Evolutionary conservation across 2,113 vertebrate species (phyloP), one percentile per base, ranked within the genome.

Genomic region (Pterophyllum scalare): DNA sequence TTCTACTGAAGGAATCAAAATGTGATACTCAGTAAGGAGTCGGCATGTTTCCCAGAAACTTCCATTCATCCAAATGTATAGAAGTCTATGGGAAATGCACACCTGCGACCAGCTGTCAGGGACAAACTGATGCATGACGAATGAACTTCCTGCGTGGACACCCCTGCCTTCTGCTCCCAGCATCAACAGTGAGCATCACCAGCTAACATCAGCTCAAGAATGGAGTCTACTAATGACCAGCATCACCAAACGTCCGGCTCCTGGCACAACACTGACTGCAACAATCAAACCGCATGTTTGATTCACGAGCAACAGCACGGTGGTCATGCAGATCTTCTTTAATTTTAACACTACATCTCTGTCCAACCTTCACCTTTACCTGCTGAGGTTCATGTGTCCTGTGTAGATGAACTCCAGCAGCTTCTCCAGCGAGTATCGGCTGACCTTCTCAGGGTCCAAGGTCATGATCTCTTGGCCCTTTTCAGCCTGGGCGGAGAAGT

Each of bases 391-490:
- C 95, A 99, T 96, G 79, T 97, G 96, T 75, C 98, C 98, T 0
- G 97, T 99, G 90, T 99, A 99, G 89, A 98, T 96, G 61, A 97
- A 99, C 62, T 98, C 97, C 96, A 99, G 90, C 54, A 99, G 95
- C 90, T 97, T 98, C 91, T 98, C 97, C 94, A 99, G 97, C 83
- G 97, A 96, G 59, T 96, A 95, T 4, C 96, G 95, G 87, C 96
- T 97, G 93, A 99, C 97, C 88, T 96, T 96, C 72, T 96, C 97
- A 14, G 97, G 97, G 94, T 99, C 98, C 91, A 99, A 81, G 28
- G 97, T 96, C 1, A 91, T 95, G 57, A 97, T 92, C 20, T 88
- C 96, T 75, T 93, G 93, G 12, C 95, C 97, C 56, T 95, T 96
- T 0, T 96, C 75, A 0, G 97, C 96, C 83, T 97, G 96, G 0